phyloP scores from a whole-genome alignment of 2,797 vertebrate species.

The Cossypha polioptera region DNA sequence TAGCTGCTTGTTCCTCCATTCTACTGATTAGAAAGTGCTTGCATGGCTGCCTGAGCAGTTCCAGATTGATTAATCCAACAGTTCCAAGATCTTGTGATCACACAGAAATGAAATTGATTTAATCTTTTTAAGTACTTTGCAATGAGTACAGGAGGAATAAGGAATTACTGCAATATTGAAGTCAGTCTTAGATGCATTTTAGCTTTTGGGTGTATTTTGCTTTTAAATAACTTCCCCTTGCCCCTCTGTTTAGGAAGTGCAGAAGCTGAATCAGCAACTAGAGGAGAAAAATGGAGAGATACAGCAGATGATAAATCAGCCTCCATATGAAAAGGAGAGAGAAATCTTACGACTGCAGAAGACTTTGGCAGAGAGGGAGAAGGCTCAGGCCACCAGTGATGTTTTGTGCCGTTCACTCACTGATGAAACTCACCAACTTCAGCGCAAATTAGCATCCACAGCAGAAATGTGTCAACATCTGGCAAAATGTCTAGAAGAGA shows the following conservation, averaged over 20 bases:
- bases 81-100: neutral
- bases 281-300: conserved; percentile 82
- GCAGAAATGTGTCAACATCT: conserved; percentile 91
- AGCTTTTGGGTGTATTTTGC: neutral
- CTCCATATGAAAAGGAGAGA: conserved; percentile 80
- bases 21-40: neutral
- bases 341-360: conserved; percentile 80
- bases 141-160: neutral
- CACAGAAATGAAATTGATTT: neutral
- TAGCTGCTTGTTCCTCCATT: neutral
- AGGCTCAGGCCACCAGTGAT: conserved; percentile 80
- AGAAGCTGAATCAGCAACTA: conserved; percentile 77
- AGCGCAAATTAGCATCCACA: conserved; percentile 81
- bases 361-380: conserved; percentile 79
- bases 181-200: neutral
- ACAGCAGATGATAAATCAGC: conserved; percentile 73
- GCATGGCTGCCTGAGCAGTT: neutral
- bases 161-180: neutral
- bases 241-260: conserved; percentile 78
- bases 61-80: neutral
- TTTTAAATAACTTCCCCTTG: conserved; percentile 13
- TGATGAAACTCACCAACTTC: conserved; percentile 86
- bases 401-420: conserved; percentile 86
- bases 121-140: neutral
- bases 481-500: conserved; percentile 82